Conservation (phyloP, 2,113 vertebrate species). For the Pygoscelis adeliae region DNA sequence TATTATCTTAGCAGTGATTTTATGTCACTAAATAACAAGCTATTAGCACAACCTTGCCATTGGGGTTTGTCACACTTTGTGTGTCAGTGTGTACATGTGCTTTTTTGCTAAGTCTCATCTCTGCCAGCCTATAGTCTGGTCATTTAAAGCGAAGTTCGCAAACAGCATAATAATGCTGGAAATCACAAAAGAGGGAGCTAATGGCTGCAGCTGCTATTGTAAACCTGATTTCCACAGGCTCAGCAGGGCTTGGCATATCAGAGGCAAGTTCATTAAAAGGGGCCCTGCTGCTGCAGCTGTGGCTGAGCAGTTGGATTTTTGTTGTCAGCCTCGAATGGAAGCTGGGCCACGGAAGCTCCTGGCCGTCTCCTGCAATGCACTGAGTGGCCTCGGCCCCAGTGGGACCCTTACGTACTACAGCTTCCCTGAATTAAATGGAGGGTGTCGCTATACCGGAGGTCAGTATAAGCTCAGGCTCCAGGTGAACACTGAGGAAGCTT, state of each 20-base stretch:
- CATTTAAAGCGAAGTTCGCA: slow-evolving; percentile 30
- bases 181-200: slow-evolving; percentile 69
- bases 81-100: background rate
- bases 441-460: background rate
- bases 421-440: background rate
- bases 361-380: accelerated
- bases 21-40: slow-evolving; percentile 25
- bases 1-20: slow-evolving; percentile 26
- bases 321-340: background rate
- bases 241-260: slow-evolving; percentile 60
- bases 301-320: background rate
- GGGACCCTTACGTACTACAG: accelerated
- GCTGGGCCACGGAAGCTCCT: background rate
- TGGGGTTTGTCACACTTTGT: slow-evolving; percentile 23
- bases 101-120: slow-evolving; percentile 12
- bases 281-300: slow-evolving; percentile 46
- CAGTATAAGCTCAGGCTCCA: background rate
- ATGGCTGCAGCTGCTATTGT: slow-evolving; percentile 64
- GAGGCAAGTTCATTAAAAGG: slow-evolving; percentile 37
- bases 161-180: slow-evolving; percentile 67
- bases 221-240: slow-evolving; percentile 67
- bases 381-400: background rate
- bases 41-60: slow-evolving; percentile 24
- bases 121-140: background rate
- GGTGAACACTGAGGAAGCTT: background rate